Base-by-base conservation (phyloP, 1,140 invertebrate species). In the Panonychus citri region DNA sequence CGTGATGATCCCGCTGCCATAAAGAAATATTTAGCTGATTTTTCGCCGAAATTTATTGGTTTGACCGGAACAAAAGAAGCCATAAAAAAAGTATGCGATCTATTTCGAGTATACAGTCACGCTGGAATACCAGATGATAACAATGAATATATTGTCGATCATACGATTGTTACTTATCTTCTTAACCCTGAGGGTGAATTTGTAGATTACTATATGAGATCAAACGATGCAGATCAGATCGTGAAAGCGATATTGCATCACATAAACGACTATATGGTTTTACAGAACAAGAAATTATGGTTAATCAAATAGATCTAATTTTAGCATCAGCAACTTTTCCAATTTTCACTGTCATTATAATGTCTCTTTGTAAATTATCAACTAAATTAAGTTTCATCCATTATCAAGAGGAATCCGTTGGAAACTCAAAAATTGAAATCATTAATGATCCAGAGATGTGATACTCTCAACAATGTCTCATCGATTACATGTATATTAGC, bases 101-200 rank as follows among this genome's bases (percentile, higher is more conserved):
- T 83, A 2, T 99, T 89, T 66, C 72, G 93, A 63, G 90, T 99
- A 0, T 99, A 99, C 70, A 96, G 83, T 66, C 94, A 87, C 71
- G 80, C 81, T 55, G 95, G 94, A 1, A 90, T 91, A 3, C 80
- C 82, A 60, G 90, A 95, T 73, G 73, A 78, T 49, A 88, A 95
- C 64, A 76, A 83, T 60, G 91, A 97, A 73, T 98, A 98, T 68
- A 96, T 98, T 72, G 91, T 62, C 53, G 95, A 99, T 69, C 95
- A 99, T 68, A 96, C 94, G 3, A 95, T 99, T 56, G 96, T 98
- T 51, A 90, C 90, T 70, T 99, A 98, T 67, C 71, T 99, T 39
- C 78, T 99, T 1, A 81, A 93, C 73, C 95, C 95, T 0, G 81
- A 96, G 59, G 95, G 95, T 21, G 76, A 88, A 62, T 97, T 98